Conservation (phyloP, 2,113 vertebrate genomes). For the Pelobates fuscus region DNA sequence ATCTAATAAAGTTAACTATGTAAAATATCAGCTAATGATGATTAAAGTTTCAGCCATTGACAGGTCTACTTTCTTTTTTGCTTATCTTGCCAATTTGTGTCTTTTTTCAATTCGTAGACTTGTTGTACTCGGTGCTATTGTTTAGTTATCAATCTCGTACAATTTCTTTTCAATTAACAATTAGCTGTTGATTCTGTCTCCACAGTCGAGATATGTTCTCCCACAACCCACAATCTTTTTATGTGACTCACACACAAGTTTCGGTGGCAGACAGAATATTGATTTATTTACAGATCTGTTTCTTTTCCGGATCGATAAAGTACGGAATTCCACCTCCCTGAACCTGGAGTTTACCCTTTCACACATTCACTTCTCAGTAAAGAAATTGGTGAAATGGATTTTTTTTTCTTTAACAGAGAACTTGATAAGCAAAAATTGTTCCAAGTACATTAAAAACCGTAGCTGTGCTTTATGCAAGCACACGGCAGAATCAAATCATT, state of each 20-base stretch:
- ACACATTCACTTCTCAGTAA: neutral
- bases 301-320: slow-evolving; percentile 22
- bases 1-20: no score
- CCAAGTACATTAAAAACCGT: neutral
- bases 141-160: no score
- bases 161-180: no score
- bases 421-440: neutral
- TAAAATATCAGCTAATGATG: no score
- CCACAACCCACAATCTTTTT: neutral
- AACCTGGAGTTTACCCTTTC: slow-evolving; percentile 11
- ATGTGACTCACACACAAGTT: no score
- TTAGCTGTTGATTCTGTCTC: no score
- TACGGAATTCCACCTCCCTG: neutral
- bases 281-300: slow-evolving; percentile 28
- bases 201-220: neutral
- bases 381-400: slow-evolving; percentile 7
- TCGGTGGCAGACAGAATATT: slow-evolving; percentile 27
- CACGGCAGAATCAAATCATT: neutral
- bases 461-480: neutral
- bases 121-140: no score
- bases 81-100: no score
- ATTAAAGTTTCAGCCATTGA: no score
- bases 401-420: neutral
- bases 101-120: no score
- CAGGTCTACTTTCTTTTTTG: no score